Evolutionary conservation across 2,113 vertebrate species (phyloP).

Genomic region (Tychaedon coryphoeus): DNA sequence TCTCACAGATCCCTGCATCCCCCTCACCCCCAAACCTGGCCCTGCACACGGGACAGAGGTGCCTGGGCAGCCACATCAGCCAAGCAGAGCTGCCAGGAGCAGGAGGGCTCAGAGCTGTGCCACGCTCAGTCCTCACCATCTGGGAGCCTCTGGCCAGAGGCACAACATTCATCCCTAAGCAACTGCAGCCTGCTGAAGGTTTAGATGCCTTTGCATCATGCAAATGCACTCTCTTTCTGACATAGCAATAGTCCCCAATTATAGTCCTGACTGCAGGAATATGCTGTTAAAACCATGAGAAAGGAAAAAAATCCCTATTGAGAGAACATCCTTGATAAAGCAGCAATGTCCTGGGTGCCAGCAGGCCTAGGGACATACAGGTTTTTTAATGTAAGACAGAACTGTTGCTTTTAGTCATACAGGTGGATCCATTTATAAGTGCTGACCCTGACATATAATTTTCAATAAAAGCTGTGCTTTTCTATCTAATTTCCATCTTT

Average conservation of each 20-base stretch:
- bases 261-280: background rate
- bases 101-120: background rate
- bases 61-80: background rate
- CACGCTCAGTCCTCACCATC: fast-evolving
- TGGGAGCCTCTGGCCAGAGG: background rate
- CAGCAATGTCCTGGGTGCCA: background rate
- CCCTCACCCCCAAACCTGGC: background rate
- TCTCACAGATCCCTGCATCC: background rate
- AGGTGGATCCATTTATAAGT: constrained; percentile 3
- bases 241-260: background rate
- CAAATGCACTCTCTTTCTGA: background rate
- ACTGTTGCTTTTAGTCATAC: background rate
- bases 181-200: background rate
- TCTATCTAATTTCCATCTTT: constrained; percentile 61
- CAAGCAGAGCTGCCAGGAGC: background rate
- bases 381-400: background rate
- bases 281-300: background rate
- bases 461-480: constrained; percentile 36
- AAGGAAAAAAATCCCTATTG: background rate
- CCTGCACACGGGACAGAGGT: fast-evolving
- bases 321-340: background rate
- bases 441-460: constrained; percentile 27
- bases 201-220: background rate
- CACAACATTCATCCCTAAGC: background rate
- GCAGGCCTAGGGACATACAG: background rate